Conservation (phyloP, 2,797 vertebrate genomes). For the Yasuhikotakia modesta region DNA sequence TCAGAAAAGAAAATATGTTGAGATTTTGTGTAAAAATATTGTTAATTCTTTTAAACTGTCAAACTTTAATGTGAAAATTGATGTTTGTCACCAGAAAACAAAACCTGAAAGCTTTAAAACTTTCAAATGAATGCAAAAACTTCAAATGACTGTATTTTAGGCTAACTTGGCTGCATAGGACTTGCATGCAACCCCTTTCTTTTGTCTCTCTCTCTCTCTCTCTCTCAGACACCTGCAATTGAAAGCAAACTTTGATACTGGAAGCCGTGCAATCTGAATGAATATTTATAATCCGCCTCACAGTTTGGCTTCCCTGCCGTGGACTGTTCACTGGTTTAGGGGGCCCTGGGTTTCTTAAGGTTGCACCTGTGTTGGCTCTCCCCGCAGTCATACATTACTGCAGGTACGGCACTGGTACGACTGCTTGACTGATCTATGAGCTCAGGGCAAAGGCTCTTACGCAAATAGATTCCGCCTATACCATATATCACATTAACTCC, state of each 20-base stretch:
- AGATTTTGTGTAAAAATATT: too few species aligned
- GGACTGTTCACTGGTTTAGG: slow-evolving; percentile 29
- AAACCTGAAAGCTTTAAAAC: too few species aligned
- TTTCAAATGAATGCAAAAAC: not conserved
- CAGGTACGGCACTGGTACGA: slow-evolving; percentile 44
- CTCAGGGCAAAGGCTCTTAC: slow-evolving; percentile 36
- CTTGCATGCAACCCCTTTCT: too few species aligned
- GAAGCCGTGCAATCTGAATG: slow-evolving; percentile 4
- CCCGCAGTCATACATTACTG: slow-evolving; percentile 48
- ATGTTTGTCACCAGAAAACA: too few species aligned
- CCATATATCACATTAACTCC: slow-evolving; percentile 45
- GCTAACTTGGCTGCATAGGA: too few species aligned
- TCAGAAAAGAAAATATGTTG: not conserved
- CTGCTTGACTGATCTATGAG: slow-evolving; percentile 50
- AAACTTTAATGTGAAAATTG: too few species aligned
- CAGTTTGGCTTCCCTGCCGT: not conserved
- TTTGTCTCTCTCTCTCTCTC: not conserved
- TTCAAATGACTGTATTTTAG: not conserved
- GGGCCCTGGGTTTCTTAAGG: slow-evolving; percentile 40
- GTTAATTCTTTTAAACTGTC: too few species aligned
- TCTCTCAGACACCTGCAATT: slow-evolving; percentile 1
- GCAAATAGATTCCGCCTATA: slow-evolving; percentile 46
- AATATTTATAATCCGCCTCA: slow-evolving; percentile 29
- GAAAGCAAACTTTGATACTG: slow-evolving; percentile 9
- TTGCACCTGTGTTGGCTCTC: slow-evolving; percentile 46